Percentiles rank a stretch among this genome's conserved stretches.
These are phyloP conservation scores for Hirundo rustica DNA, from an alignment of 2,797 vertebrate genomes.

Conservation along the genomic window DNA sequence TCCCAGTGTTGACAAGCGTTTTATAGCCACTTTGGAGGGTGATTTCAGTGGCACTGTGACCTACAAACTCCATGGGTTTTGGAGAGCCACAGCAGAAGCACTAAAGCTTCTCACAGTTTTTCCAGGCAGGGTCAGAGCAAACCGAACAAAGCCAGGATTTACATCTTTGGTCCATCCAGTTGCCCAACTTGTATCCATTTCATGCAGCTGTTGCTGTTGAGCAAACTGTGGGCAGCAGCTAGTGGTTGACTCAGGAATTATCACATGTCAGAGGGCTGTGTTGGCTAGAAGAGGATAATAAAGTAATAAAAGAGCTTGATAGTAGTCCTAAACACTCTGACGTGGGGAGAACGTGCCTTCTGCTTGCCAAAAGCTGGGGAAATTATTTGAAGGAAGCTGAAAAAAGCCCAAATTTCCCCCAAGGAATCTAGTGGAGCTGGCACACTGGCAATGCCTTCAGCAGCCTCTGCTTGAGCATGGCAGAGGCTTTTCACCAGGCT, in stretches of 20 bases:
- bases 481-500: background rate
- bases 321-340: background rate
- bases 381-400: background rate
- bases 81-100: background rate
- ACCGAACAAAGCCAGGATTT: slow-evolving; percentile 55
- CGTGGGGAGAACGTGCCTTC: background rate
- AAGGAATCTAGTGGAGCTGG: too few species aligned
- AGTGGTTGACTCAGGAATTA: slow-evolving; percentile 53
- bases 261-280: slow-evolving; percentile 15
- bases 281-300: background rate
- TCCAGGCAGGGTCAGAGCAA: slow-evolving; percentile 56
- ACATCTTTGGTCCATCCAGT: slow-evolving; percentile 39
- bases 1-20: slow-evolving; percentile 52
- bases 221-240: slow-evolving; percentile 60
- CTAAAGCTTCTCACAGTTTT: slow-evolving; percentile 55
- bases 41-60: slow-evolving; percentile 58
- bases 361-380: background rate
- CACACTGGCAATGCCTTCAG: background rate
- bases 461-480: background rate
- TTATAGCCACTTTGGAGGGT: slow-evolving; percentile 66
- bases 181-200: slow-evolving; percentile 59
- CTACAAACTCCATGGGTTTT: slow-evolving; percentile 9
- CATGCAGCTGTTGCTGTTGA: slow-evolving; percentile 65
- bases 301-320: background rate
- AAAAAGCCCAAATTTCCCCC: background rate